Percentiles rank a stretch among this genome's conserved stretches.
phyloP scores from a whole-genome alignment of 2,888 invertebrate genomes.

The Rhimphoctona megacephalus region DNA sequence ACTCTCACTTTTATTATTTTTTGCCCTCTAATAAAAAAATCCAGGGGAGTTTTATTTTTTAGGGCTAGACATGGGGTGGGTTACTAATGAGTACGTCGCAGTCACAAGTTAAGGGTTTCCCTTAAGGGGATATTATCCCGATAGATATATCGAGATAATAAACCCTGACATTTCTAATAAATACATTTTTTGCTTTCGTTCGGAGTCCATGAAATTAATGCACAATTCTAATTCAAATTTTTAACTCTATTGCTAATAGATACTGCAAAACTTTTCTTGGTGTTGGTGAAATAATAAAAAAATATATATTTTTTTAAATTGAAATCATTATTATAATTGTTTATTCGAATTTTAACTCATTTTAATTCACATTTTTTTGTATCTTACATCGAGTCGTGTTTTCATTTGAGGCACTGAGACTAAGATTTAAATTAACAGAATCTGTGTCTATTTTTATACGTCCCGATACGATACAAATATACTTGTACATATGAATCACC shows the following conservation, averaged over 20 bases:
- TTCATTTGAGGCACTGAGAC: neutral
- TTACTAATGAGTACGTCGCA: neutral
- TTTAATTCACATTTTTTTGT: neutral
- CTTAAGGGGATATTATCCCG: no score
- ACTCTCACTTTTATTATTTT: conserved; percentile 47
- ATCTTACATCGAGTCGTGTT: neutral
- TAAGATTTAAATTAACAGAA: neutral
- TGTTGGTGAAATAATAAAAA: no score
- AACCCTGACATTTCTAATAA: neutral
- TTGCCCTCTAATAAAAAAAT: neutral
- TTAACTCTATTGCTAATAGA: no score
- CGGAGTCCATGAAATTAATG: no score
- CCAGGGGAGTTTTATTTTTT: neutral
- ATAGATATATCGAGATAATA: no score
- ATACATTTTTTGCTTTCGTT: neutral
- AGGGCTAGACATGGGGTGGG: neutral
- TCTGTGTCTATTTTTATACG: neutral
- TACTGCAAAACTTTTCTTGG: no score
- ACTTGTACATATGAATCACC: conserved; percentile 30
- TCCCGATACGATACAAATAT: neutral
- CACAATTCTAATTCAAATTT: no score
- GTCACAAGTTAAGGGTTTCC: neutral
- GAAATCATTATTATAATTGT: neutral
- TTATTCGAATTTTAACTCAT: neutral
- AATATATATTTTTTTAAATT: no score